Percentiles rank a stretch among this genome's conserved stretches.
Conservation (phyloP, 2,888 invertebrate species). For the Agrotis puta region DNA sequence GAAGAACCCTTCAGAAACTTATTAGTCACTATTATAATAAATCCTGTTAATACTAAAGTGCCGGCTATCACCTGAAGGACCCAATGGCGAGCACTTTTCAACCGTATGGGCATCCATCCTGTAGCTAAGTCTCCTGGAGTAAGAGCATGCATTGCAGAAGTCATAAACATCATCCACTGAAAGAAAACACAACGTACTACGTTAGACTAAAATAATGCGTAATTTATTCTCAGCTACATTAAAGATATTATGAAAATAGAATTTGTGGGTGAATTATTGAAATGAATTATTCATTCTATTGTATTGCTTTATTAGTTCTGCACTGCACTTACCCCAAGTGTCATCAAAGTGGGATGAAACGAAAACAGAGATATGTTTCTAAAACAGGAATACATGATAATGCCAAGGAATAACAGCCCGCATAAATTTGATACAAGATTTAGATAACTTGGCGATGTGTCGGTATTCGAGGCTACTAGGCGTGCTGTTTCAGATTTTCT, state of each 20-base stretch:
- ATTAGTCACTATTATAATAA: constrained; percentile 84
- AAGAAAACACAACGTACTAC: constrained; percentile 60
- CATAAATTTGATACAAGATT: constrained; percentile 83
- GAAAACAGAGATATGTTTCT: constrained; percentile 82
- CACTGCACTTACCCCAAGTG: constrained; percentile 83
- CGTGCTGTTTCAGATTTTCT: constrained; percentile 82
- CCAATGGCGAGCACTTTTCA: constrained; percentile 89
- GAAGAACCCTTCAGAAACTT: constrained; percentile 80
- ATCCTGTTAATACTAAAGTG: constrained; percentile 78
- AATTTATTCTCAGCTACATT: neutral
- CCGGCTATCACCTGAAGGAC: constrained; percentile 82
- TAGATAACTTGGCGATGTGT: constrained; percentile 81
- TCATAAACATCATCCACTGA: constrained; percentile 89
- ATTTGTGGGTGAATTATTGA: neutral
- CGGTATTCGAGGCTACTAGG: constrained; percentile 76
- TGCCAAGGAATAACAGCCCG: constrained; percentile 78
- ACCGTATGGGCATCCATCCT: constrained; percentile 89
- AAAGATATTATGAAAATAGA: too few relatives aligned
- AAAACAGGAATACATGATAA: constrained; percentile 83
- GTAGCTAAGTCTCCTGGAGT: constrained; percentile 88
- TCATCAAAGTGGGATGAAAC: constrained; percentile 88
- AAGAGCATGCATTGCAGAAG: constrained; percentile 86
- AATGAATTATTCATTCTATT: neutral
- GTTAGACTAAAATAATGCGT: neutral
- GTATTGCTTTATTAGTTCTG: neutral